Evolutionary conservation across 2,797 vertebrate genomes (phyloP), one percentile per base, ranked within the genome.

Genomic region (Threskiornis aethiopicus): DNA sequence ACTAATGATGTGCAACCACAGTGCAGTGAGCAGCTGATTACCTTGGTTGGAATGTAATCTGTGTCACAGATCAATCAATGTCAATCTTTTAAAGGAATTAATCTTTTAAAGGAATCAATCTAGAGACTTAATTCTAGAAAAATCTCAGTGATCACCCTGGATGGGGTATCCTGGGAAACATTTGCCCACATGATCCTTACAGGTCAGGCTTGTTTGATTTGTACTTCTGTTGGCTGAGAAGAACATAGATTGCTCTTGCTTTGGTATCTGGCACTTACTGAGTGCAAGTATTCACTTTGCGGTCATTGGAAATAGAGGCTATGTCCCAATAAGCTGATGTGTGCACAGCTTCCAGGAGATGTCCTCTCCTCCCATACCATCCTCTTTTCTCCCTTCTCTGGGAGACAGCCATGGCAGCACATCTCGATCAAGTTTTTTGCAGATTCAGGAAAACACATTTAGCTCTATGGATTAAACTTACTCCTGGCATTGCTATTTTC

Each of bases 131-230:
- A 35, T 49, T 84, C 89, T 19, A 57, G 41, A 71, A 86, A 84
- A 75, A 47, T 16, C 9, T 37, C 47, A 21, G 4, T 41, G n/a
- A 31, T 71, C 1, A 0, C 16, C 6, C 13, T 54, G 54, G 15
- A 22, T 0, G 0, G 21, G 10, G 2, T 26, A 20, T 44, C 37
- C 46, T 25, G 31, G 22, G 66, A 67, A 89, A 11, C 4, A 5
- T 52, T 58, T 90, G 7, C 3, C 33, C 4, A 6, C 0, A 0
- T 1, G 3, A 24, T 18, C 7, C 16, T n/a, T 42, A 31, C 9
- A 72, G 62, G 33, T 62, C 49, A 62, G 10, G 15, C 7, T 65
- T 12, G 2, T 47, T 39, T 29, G 17, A 3, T 86, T 55, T 59
- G n/a, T 61, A 14, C 4, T 65, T 85, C 28, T 61, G 1, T 15